Conservation (phyloP, 2,888 invertebrate genomes). For the Oxyteleia sp. region DNA sequence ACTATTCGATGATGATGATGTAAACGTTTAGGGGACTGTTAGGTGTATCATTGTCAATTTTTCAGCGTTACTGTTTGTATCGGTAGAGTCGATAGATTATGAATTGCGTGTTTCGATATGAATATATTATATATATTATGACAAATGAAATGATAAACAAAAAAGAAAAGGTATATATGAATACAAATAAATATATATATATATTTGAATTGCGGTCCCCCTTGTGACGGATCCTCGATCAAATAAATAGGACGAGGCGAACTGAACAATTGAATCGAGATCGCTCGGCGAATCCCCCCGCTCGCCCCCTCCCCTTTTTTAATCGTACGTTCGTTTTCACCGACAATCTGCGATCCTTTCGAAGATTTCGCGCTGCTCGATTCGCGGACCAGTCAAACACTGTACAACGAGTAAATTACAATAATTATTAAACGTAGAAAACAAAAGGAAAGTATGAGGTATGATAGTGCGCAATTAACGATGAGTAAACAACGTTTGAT, state of each 20-base stretch:
- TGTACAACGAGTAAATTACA: conserved; percentile 86
- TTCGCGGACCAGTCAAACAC: conserved; percentile 71
- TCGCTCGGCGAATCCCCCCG: too few relatives aligned
- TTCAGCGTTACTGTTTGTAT: conserved; percentile 74
- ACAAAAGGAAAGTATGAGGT: conserved; percentile 27
- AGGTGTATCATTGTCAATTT: conserved; percentile 76
- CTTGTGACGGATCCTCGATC: conserved; percentile 80
- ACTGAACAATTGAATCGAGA: conserved; percentile 8
- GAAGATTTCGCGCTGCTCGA: background rate
- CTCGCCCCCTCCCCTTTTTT: too few relatives aligned
- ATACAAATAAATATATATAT: too few relatives aligned
- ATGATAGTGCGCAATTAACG: too few relatives aligned
- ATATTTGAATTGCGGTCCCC: conserved; percentile 62
- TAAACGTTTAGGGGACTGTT: conserved; percentile 73
- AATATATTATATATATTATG: conserved; percentile 44
- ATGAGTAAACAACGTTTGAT: too few relatives aligned
- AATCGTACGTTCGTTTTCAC: background rate
- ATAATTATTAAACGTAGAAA: conserved; percentile 80
- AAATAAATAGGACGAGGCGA: conserved; percentile 74
- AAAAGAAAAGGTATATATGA: conserved; percentile 39
- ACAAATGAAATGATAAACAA: conserved; percentile 44
- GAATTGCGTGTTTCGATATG: conserved; percentile 62
- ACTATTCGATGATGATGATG: conserved; percentile 42
- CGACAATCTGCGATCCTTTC: background rate
- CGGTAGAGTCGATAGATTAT: conserved; percentile 71